Evolutionary conservation across 2,797 vertebrate genomes (phyloP).

Genomic region (Sardinella longiceps): DNA sequence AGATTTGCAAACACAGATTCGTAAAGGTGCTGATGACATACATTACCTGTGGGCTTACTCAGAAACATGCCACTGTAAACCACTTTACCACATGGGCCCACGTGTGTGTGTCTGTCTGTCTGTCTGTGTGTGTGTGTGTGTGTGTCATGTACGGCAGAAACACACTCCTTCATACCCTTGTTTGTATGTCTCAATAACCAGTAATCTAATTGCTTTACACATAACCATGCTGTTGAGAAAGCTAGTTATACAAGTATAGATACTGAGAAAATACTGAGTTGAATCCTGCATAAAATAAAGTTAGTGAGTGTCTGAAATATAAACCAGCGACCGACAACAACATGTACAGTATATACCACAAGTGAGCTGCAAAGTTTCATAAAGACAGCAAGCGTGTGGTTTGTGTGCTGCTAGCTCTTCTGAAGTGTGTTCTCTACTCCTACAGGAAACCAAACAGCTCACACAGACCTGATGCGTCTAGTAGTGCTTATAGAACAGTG

Average conservation of each 20-base stretch:
- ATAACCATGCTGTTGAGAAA: neutral
- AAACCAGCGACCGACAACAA: neutral
- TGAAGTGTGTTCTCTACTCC: neutral
- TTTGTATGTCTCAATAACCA: neutral
- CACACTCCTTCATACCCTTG: neutral
- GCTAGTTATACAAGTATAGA: neutral
- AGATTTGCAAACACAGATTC: neutral
- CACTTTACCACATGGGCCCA: neutral
- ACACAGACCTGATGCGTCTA: neutral
- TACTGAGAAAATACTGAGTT: neutral
- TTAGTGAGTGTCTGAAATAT: neutral
- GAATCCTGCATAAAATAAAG: neutral
- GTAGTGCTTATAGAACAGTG: neutral
- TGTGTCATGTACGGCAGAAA: neutral
- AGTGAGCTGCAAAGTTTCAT: neutral
- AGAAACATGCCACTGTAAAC: neutral
- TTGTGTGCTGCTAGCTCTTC: neutral
- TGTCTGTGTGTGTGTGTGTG: neutral
- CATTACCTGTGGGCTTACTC: neutral
- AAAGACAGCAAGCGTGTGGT: neutral
- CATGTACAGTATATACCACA: neutral
- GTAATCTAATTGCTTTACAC: too few species aligned
- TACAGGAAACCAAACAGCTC: neutral
- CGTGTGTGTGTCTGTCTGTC: too few species aligned
- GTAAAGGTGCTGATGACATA: neutral